phyloP scores from a whole-genome alignment of 2,113 vertebrate genomes.

The Pomatorhinus ruficollis region DNA sequence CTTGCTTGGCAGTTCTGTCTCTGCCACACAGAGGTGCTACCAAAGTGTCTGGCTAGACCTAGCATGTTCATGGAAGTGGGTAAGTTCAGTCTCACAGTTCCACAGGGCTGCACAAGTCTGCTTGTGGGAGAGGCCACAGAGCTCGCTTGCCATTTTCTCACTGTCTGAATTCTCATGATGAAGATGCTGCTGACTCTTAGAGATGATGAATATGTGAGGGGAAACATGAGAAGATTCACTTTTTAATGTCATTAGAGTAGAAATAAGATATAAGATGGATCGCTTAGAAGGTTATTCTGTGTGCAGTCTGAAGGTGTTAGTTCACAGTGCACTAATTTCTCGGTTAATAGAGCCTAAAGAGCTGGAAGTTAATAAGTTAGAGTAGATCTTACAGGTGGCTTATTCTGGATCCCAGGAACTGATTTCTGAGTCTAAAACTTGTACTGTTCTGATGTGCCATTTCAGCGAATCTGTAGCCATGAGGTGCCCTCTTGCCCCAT shows the following conservation, averaged over 20 bases:
- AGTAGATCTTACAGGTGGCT: neutral
- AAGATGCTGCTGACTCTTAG: neutral
- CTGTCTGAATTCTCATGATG: neutral
- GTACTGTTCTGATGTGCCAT: neutral
- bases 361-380: neutral
- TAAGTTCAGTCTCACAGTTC: neutral
- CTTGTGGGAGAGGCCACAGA: neutral
- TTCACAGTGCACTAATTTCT: neutral
- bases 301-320: neutral
- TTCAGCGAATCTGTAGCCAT: slow-evolving; percentile 94
- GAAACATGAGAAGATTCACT: neutral
- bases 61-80: neutral
- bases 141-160: neutral
- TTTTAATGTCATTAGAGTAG: neutral
- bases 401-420: neutral
- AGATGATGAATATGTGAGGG: neutral
- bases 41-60: neutral
- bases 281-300: neutral
- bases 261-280: neutral
- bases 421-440: neutral
- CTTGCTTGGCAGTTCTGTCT: neutral
- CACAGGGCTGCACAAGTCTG: neutral
- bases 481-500: slow-evolving; percentile 98
- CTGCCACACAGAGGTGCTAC: neutral
- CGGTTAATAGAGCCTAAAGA: neutral